phyloP scores from a whole-genome alignment of 2,113 vertebrate genomes.

The Pteropus alecto region DNA sequence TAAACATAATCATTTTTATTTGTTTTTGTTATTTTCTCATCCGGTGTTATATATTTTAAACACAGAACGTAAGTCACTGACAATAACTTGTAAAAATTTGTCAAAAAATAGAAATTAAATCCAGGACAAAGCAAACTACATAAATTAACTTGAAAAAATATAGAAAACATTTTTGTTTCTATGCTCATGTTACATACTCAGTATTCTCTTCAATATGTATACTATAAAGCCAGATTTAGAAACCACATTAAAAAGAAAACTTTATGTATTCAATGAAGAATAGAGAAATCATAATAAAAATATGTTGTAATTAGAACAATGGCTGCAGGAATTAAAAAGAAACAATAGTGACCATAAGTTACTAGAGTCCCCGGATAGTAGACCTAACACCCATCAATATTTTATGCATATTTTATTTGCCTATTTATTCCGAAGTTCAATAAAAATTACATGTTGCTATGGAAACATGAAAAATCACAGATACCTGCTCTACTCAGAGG shows the following conservation, averaged over 20 bases:
- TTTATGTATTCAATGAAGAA: background rate
- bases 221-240: background rate
- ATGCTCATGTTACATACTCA: background rate
- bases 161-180: background rate
- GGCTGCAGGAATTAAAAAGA: constrained; percentile 17
- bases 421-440: constrained; percentile 74
- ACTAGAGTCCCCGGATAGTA: constrained; percentile 37
- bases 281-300: constrained; percentile 31
- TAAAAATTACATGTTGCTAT: constrained; percentile 78
- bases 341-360: constrained; percentile 56
- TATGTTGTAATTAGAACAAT: constrained; percentile 45
- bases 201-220: background rate
- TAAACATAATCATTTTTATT: background rate
- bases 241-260: background rate
- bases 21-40: constrained; percentile 1
- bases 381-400: constrained; percentile 66
- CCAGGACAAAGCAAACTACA: background rate
- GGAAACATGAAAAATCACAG: constrained; percentile 71
- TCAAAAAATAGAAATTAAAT: background rate
- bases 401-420: constrained; percentile 79
- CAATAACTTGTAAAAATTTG: background rate
- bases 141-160: background rate
- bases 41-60: background rate
- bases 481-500: constrained; percentile 60
- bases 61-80: background rate